Base-by-base conservation (phyloP, 2,113 vertebrate genomes). In the Parotia lawesii region DNA sequence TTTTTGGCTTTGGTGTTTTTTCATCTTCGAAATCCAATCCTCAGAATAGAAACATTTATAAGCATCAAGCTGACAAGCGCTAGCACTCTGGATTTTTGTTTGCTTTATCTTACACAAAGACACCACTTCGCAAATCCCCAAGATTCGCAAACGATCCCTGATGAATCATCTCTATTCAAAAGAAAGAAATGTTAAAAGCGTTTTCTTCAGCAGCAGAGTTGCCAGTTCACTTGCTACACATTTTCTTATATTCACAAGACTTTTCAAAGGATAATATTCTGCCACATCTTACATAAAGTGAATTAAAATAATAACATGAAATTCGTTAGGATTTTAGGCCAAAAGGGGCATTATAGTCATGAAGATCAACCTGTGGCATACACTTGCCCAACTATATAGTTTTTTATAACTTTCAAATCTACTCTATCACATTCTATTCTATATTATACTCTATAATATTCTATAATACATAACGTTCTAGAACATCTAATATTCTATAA, bases 1-100 rank as follows among this genome's bases (percentile, higher is more conserved):
- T 28, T 74, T 47, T 28, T 24, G n/a, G 23, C 50, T 61, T 71
- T 11, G 16, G 4, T 25, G 11, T 31, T 53, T 50, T 51, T 44
- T 8, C 11, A 33, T n/a, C 65, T 83, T 58, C 47, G 60, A 82
- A 91, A 50, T 3, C 29, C 23, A 44, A 0, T 47, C 31, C 37
- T 89, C 50, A 79, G 73, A 94, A 89, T 60, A 93, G 89, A 93
- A 86, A 75, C 38, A 44, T 81, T 87, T 64, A 71, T 84, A 81
- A 94, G 28, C 57, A 75, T 42, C 40, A 54, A 69, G 44, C 45
- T 87, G 81, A 82, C 38, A 70, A 93, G 71, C 50, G 54, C 27
- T 40, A 85, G 37, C 31, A 45, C 65, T 90, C 53, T 42, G 38
- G 64, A 76, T 72, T 83, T 88, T 70, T 85, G 58, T 89, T 94